phyloP scores from a whole-genome alignment of 2,888 invertebrate species.

The Drosophila mercatorum region DNA sequence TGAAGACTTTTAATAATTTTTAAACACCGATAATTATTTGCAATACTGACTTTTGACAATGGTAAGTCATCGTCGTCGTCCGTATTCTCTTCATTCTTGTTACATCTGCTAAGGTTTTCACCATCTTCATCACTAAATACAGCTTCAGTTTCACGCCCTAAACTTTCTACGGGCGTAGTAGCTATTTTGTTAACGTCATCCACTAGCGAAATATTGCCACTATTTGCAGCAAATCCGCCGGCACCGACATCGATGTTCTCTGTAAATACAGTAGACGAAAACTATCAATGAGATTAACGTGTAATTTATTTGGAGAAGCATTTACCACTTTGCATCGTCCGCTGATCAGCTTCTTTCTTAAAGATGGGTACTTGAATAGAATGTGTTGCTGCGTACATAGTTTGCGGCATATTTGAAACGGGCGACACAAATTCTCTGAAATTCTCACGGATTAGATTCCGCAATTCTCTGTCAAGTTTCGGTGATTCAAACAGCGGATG shows the following conservation, averaged over 20 bases:
- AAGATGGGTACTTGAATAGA: conserved; percentile 73
- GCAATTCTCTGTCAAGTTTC: conserved; percentile 88
- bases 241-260: conserved; percentile 51
- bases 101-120: conserved; percentile 86
- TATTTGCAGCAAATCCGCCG: conserved; percentile 31
- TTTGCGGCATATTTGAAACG: conserved; percentile 56
- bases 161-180: conserved; percentile 62
- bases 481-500: conserved; percentile 87
- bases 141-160: conserved; percentile 82
- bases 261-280: conserved; percentile 24
- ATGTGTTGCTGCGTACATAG: conserved; percentile 68
- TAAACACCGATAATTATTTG: no score
- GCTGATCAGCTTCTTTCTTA: conserved; percentile 82
- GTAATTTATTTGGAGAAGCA: neutral
- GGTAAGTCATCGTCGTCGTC: conserved; percentile 89
- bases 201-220: conserved; percentile 40
- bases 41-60: conserved; percentile 88
- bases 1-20: neutral
- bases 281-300: neutral
- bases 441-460: conserved; percentile 93
- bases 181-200: conserved; percentile 74
- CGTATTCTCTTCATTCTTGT: conserved; percentile 83
- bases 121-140: conserved; percentile 85
- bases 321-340: conserved; percentile 57
- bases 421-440: conserved; percentile 92